A percentile compares a stretch with the other conserved stretches of the same genome.
Conservation (phyloP, 2,888 invertebrate genomes). For the Himalopsyche anomala region DNA sequence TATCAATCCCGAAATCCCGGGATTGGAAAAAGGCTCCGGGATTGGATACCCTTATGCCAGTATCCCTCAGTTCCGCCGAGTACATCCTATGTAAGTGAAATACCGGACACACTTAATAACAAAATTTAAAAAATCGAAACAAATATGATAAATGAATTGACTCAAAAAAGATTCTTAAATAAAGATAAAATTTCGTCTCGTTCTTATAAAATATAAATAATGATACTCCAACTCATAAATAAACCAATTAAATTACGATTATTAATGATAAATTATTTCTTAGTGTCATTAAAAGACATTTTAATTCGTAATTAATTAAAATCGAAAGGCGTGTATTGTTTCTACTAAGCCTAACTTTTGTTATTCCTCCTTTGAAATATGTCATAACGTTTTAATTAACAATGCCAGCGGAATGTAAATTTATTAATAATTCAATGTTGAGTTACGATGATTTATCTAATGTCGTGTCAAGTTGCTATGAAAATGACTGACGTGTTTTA, state of each 20-base stretch:
- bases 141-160: no score
- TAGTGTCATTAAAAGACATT: not conserved
- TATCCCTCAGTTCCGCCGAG: no score
- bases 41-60: no score
- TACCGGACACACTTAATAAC: no score
- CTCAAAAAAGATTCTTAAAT: no score
- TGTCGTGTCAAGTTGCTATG: constrained; percentile 23
- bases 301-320: constrained; percentile 13
- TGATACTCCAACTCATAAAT: no score
- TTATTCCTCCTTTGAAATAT: constrained; percentile 36
- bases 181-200: no score
- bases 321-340: not conserved
- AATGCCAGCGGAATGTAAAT: constrained; percentile 2
- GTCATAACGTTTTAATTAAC: constrained; percentile 46
- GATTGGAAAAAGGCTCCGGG: no score
- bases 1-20: no score
- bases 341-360: not conserved
- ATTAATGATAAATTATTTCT: not conserved
- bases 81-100: no score
- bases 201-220: no score
- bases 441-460: constrained; percentile 37
- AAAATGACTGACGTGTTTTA: constrained; percentile 5
- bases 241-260: not conserved
- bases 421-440: constrained; percentile 39
- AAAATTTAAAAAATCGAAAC: no score